Evolutionary conservation across 2,888 invertebrate genomes (phyloP), one percentile per base, ranked within the genome.

Genomic region (Augochlorella aurata): DNA sequence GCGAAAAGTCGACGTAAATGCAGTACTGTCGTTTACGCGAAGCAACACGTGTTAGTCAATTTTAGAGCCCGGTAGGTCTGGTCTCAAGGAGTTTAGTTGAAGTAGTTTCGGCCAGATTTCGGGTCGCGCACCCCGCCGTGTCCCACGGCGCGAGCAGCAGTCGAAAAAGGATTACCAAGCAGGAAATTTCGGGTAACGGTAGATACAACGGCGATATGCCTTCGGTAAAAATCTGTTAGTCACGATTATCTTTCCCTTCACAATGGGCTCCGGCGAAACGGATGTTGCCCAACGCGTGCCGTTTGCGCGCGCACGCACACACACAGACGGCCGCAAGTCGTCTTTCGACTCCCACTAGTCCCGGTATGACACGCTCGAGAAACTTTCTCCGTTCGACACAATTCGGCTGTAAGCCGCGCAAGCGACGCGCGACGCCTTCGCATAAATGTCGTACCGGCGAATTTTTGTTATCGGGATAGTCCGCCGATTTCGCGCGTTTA

Each of bases 351-450:
- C 88, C 88, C 81, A 79, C 81, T 85, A 83, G 74, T 86, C 76
- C 76, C 79, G 63, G 80, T 81, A 79, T 82, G 85, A 87, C 84
- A 86, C 81, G 86, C 79, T 81, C 82, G 81, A 74, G 82, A 78
- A 83, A 88, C 86, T 88, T 87, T 87, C 87, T 87, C 88, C 82
- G 79, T 78, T 85, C 86, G 85, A 63, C 78, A 75, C 73, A 82
- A 81, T 82, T 83, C 72, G 71, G 68, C 69, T 74, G 21, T 76
- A 38, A 38, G 63, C 49, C 50, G 58, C 69, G 58, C 45, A 67
- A 9, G 24, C 61, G 49, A 54, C 12, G 38, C 61, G 49, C 49
- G 58, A 58, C 68, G 65, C 65, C 29, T 68, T 72, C 44, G 29
- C 54, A n/a, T 69, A 54, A 52, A 52, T 74, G 45, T 74, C 52